A percentile compares a stretch with the other conserved stretches of the same genome.
phyloP scores from a whole-genome alignment of 1,140 invertebrate species.

The Microplitis demolitor region DNA sequence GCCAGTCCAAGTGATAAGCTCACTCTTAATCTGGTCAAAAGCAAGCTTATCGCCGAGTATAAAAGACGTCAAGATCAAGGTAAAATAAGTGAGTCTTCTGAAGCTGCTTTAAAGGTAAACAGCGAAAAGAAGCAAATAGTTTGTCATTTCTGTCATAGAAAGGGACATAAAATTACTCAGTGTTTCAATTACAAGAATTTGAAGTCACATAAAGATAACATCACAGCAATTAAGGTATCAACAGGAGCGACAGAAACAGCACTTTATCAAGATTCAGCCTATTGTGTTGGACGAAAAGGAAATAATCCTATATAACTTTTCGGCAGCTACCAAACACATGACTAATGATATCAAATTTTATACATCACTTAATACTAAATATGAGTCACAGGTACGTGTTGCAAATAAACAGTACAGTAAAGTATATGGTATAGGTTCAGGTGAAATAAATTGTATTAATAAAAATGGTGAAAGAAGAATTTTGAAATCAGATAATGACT shows the following conservation, averaged over 20 bases:
- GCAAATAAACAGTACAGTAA: conserved; percentile 1
- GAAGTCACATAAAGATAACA: not conserved
- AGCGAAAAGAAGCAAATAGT: not conserved
- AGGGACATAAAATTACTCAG: not conserved
- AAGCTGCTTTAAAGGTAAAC: conserved; percentile 4
- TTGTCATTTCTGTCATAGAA: not conserved
- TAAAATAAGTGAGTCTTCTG: not conserved
- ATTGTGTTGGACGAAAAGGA: not conserved
- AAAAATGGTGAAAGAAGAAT: not conserved
- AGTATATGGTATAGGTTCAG: conserved; percentile 9
- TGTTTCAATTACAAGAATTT: conserved; percentile 3
- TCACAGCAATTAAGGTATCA: not conserved
- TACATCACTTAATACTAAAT: not conserved
- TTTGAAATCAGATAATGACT: conserved; percentile 4
- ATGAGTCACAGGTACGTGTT: not conserved
- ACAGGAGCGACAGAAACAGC: not conserved
- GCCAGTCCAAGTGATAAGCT: conserved; percentile 16
- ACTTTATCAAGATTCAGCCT: not conserved
- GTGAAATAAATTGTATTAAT: conserved; percentile 11
- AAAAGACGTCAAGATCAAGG: conserved; percentile 2
- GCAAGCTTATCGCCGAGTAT: conserved; percentile 1
- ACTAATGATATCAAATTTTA: conserved; percentile 11
- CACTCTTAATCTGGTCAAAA: conserved; percentile 17
- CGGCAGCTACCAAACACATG: conserved; percentile 12
- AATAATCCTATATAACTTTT: not conserved